Conservation (phyloP, 2,888 invertebrate species). For the Spilosoma lubricipeda region DNA sequence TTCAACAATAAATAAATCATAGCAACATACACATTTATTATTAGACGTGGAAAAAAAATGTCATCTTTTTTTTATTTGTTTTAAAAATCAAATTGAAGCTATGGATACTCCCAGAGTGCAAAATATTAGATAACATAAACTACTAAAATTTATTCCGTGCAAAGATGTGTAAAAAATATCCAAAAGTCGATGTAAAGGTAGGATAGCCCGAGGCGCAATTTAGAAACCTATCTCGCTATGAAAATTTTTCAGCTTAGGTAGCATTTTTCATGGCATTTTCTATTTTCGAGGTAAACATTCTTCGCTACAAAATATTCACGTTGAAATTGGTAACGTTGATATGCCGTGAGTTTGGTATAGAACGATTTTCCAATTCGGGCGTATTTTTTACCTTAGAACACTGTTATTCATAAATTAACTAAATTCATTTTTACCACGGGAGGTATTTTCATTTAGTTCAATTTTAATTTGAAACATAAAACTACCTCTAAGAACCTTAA, state of each 20-base stretch:
- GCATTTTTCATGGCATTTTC: constrained; percentile 5
- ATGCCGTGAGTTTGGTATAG: background rate
- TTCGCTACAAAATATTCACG: background rate
- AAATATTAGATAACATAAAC: background rate
- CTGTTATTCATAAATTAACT: too few relatives aligned
- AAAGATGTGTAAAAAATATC: background rate
- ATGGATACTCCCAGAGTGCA: background rate
- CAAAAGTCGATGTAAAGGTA: background rate
- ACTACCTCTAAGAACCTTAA: too few relatives aligned
- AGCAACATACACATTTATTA: too few relatives aligned
- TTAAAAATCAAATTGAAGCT: too few relatives aligned
- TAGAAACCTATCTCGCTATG: background rate
- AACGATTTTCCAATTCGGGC: too few relatives aligned
- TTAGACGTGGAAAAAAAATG: too few relatives aligned
- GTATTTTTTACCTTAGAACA: background rate
- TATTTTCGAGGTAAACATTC: constrained; percentile 7
- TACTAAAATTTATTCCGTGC: background rate
- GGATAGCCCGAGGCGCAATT: background rate
- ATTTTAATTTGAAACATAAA: too few relatives aligned
- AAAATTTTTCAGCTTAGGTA: constrained; percentile 3
- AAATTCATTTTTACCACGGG: too few relatives aligned
- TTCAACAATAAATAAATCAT: too few relatives aligned
- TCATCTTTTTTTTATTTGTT: too few relatives aligned
- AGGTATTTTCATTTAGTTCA: too few relatives aligned
- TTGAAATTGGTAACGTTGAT: background rate